phyloP scores from a whole-genome alignment of 1,140 invertebrate genomes.

The Pogonognathellus flavescens region DNA sequence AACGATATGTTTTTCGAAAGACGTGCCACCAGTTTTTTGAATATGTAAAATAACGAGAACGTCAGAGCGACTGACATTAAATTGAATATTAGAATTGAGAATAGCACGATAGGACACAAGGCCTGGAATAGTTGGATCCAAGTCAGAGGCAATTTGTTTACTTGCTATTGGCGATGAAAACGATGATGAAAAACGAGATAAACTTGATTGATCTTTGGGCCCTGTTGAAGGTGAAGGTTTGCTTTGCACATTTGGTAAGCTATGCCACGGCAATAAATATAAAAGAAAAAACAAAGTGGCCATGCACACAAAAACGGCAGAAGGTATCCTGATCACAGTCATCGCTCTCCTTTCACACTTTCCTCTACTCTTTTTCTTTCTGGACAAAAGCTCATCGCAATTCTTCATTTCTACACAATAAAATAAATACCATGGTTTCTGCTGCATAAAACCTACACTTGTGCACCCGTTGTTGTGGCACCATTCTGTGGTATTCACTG shows the following conservation, averaged over 20 bases:
- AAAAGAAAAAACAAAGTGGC: constrained; percentile 62
- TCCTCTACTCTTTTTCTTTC: not conserved
- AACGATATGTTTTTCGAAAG: constrained; percentile 94
- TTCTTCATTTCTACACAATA: not conserved
- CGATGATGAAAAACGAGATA: not conserved
- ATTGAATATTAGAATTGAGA: constrained; percentile 54
- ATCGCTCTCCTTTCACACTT: constrained; percentile 31
- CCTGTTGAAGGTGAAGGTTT: constrained; percentile 52
- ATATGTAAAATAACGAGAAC: constrained; percentile 99
- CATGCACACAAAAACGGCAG: constrained; percentile 56
- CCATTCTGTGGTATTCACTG: too few relatives aligned
- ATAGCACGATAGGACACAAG: constrained; percentile 64
- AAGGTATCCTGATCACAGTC: constrained; percentile 57
- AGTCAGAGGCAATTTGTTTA: constrained; percentile 1
- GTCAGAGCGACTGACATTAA: constrained; percentile 73
- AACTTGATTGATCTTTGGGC: constrained; percentile 10
- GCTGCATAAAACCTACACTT: too few relatives aligned
- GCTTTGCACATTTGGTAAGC: constrained; percentile 60
- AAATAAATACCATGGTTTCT: not conserved
- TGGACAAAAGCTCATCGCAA: constrained; percentile 28
- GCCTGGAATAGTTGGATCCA: constrained; percentile 53
- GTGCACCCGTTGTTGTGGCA: too few relatives aligned
- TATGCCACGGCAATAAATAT: constrained; percentile 66
- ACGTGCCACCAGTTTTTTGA: constrained; percentile 95
- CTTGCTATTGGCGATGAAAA: not conserved